Percentiles rank a stretch among this genome's conserved stretches.
Conservation (phyloP, 2,113 vertebrate genomes). For the Sebastes fasciatus region DNA sequence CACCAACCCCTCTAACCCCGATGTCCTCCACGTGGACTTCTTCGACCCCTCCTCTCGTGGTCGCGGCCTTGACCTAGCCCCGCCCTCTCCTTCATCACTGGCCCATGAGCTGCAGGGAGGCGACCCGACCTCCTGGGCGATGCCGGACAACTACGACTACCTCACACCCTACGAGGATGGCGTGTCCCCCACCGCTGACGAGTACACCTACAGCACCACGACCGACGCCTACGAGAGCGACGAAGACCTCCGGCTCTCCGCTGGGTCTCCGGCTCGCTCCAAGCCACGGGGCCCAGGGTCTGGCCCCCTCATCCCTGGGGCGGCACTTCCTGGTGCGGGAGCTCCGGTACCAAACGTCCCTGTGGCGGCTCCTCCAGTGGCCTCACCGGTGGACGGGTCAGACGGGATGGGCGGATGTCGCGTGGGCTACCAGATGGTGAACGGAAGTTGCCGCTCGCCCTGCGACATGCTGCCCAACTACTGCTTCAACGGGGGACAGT, state of each 20-base stretch:
- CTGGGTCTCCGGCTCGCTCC: constrained; percentile 68
- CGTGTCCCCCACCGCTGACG: constrained; percentile 89
- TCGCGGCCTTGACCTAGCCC: constrained; percentile 69
- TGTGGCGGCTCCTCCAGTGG: constrained; percentile 46
- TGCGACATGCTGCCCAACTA: constrained; percentile 92
- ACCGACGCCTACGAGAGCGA: constrained; percentile 87
- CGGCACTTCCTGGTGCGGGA: constrained; percentile 23
- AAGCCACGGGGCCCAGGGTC: constrained; percentile 64
- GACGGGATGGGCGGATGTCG: constrained; percentile 85
- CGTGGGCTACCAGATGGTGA: constrained; percentile 86
- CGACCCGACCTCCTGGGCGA: constrained; percentile 87
- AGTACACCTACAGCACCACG: constrained; percentile 88
- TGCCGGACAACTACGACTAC: constrained; percentile 90
- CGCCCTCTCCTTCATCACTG: constrained; percentile 74
- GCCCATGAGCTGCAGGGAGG: constrained; percentile 82
- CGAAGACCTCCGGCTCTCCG: constrained; percentile 80
- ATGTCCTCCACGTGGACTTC: constrained; percentile 89
- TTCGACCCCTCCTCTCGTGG: constrained; percentile 84
- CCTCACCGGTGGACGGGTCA: constrained; percentile 70
- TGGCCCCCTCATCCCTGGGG: constrained; percentile 44
- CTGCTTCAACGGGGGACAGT: constrained; percentile 96
- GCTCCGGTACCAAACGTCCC: constrained; percentile 57
- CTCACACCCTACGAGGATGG: constrained; percentile 91
- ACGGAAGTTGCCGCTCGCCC: constrained; percentile 91
- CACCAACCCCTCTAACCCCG: constrained; percentile 70